Conservation (phyloP, 2,113 vertebrate species). For the Piprites chloris region DNA sequence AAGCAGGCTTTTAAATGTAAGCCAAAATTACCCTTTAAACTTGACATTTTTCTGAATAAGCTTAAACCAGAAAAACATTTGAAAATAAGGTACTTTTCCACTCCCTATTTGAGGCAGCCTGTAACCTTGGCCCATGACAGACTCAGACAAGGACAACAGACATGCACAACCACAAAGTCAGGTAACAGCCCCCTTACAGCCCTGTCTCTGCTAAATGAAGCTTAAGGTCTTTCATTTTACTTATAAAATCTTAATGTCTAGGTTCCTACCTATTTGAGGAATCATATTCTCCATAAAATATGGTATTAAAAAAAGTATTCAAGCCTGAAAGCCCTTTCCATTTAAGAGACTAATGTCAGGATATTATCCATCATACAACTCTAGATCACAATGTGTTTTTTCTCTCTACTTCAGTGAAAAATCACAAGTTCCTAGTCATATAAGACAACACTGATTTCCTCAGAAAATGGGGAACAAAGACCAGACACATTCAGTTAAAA, state of each 20-base stretch:
- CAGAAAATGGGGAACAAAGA: not conserved
- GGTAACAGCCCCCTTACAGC: not conserved
- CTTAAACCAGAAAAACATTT: not conserved
- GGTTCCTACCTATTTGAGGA: not conserved
- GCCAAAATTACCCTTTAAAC: not conserved
- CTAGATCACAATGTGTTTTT: not conserved
- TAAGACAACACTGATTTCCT: not conserved
- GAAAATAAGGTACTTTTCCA: not conserved
- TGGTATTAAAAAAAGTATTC: not conserved
- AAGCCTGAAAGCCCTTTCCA: not conserved
- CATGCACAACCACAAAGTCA: fast-evolving
- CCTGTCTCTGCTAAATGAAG: not conserved
- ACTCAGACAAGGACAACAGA: not conserved
- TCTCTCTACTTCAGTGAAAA: not conserved
- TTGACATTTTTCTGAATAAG: not conserved
- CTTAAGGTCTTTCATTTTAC: not conserved
- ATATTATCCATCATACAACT: not conserved
- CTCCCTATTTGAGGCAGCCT: not conserved
- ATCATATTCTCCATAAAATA: not conserved
- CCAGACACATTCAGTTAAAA: not conserved
- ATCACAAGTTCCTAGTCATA: not conserved
- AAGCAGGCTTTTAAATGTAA: not conserved
- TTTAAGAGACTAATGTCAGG: not conserved
- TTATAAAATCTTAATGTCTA: not conserved
- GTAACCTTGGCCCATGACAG: not conserved